Evolutionary conservation across 2,797 vertebrate species (phyloP), one percentile per base, ranked within the genome.

Genomic region (Lagorchestes hirsutus): DNA sequence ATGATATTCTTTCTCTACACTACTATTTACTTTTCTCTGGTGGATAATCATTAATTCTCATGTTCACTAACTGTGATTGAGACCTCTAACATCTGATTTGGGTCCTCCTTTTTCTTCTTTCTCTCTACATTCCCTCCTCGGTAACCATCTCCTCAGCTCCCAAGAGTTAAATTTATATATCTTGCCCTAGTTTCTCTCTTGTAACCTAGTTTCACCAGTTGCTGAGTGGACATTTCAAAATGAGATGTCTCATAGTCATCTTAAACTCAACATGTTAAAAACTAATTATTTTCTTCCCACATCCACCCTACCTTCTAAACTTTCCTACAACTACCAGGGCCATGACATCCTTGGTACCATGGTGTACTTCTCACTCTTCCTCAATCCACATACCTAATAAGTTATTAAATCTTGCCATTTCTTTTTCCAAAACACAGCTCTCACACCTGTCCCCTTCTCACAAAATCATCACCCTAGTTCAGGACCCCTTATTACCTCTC

Each of bases 121-220:
- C n/a, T 74, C 13, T 90, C 54, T 91, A 5, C 90, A 55, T 67
- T 67, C 92, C 57, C 82, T 93, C 40, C 2, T 5, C 54, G 31
- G 34, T 57, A 74, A 50, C 95, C 90, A 67, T 94, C 94, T 82
- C 34, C 5, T 40, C 31, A n/a, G 34, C 3, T 5, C 34, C 62
- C 62, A n/a, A 67, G 59, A 13, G 10, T 62, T 67, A 94, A 82
- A 96, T 28, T 74, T 18, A 95, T 54, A 67, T 18, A 97, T 93
- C 31, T 94, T 58, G 58, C 56, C 93, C 24, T 90, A 90, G 24
- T 92, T 94, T 97, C 27, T 93, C 2, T 9, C 8, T 18, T 92
- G 24, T 94, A 90, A 10, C 67, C 12, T 54, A 91, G 31, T 92
- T 10, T 40, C 40, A 31, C 5, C 14, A 55, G 93, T 5, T 50